Evolutionary conservation across 2,888 invertebrate genomes (phyloP).

Genomic region (Mimachlamys varia): DNA sequence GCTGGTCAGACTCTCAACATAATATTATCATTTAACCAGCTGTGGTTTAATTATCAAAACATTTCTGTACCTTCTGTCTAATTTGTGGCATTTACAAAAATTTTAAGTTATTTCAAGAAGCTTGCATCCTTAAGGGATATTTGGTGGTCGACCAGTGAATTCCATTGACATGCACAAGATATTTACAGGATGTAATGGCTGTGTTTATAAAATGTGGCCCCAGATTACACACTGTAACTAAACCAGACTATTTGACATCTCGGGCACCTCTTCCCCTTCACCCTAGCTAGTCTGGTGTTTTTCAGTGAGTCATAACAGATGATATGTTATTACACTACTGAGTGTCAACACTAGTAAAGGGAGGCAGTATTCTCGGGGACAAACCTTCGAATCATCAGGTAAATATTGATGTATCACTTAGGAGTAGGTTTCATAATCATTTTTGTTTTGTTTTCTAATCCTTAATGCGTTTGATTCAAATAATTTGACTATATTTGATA

Average conservation of each 20-base stretch:
- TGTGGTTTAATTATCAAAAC: neutral
- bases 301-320: neutral
- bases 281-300: neutral
- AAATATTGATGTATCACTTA: neutral
- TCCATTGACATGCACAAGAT: neutral
- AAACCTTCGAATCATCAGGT: neutral
- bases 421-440: neutral
- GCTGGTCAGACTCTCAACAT: too few relatives aligned
- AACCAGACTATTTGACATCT: neutral
- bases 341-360: neutral
- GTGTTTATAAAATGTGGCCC: neutral
- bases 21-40: neutral
- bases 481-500: too few relatives aligned
- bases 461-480: neutral
- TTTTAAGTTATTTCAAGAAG: neutral
- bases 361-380: neutral
- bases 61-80: neutral
- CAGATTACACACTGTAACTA: neutral
- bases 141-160: neutral
- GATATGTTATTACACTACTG: neutral
- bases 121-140: neutral
- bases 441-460: neutral
- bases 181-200: slow-evolving; percentile 12
- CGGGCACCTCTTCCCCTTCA: neutral
- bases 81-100: neutral